phyloP scores from a whole-genome alignment of 2,888 invertebrate genomes.

The Epinotia bilunana region DNA sequence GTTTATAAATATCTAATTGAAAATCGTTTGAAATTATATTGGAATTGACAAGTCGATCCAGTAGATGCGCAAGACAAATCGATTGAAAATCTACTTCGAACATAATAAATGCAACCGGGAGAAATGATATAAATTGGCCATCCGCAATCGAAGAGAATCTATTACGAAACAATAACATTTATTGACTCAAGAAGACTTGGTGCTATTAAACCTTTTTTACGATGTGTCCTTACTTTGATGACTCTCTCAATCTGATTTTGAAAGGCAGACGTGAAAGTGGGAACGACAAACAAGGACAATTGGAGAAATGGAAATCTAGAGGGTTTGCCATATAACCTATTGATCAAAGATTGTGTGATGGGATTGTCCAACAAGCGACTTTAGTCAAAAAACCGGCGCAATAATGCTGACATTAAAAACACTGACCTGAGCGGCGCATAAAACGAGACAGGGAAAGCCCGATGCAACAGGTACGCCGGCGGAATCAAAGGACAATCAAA shows the following conservation, averaged over 20 bases:
- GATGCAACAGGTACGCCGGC: slow-evolving; percentile 40
- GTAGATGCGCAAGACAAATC: slow-evolving; percentile 28
- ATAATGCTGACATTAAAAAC: slow-evolving; percentile 31
- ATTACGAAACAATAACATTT: slow-evolving; percentile 18
- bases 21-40: slow-evolving; percentile 8
- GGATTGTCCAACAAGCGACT: background rate
- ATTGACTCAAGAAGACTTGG: background rate
- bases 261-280: too few species aligned
- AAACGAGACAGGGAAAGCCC: slow-evolving; percentile 37
- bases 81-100: slow-evolving; percentile 24
- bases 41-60: slow-evolving; percentile 5
- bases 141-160: slow-evolving; percentile 13
- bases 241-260: too few species aligned
- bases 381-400: slow-evolving; percentile 15
- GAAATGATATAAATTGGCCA: slow-evolving; percentile 15
- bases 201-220: background rate
- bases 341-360: background rate
- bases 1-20: background rate
- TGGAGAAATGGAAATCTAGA: background rate
- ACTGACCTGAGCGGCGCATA: slow-evolving; percentile 23
- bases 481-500: slow-evolving; percentile 65
- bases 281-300: background rate
- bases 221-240: too few species aligned
- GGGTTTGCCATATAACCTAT: background rate
- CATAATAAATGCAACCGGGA: slow-evolving; percentile 25